Percentiles rank a stretch among this genome's conserved stretches.
phyloP scores from a whole-genome alignment of 1,140 invertebrate species.

The Drosophila hydei region DNA sequence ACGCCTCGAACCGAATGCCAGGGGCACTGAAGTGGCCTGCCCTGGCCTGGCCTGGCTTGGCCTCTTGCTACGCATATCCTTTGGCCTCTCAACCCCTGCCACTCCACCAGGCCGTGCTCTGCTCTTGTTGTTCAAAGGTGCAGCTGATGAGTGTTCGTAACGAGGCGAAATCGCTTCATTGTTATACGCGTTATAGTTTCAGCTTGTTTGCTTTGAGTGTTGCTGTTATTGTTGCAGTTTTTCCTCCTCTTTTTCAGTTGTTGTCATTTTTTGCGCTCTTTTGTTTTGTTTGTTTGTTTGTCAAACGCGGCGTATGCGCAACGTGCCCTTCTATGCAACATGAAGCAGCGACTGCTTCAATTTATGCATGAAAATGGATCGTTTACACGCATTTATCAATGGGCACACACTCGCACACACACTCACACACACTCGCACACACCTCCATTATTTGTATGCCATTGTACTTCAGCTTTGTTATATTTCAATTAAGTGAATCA shows the following conservation, averaged over 20 bases:
- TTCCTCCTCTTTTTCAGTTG: conserved; percentile 33
- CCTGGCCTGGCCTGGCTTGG: conserved; percentile 12
- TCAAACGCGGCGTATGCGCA: conserved; percentile 71
- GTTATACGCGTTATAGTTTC: conserved; percentile 50
- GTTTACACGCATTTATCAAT: conserved; percentile 66
- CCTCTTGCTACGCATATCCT: conserved; percentile 17
- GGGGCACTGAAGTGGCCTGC: conserved; percentile 48
- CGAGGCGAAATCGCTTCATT: conserved; percentile 79
- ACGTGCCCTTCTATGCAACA: conserved; percentile 63
- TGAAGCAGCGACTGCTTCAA: conserved; percentile 42
- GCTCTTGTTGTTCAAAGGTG: conserved; percentile 72
- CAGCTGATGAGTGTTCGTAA: conserved; percentile 82
- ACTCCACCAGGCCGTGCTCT: not conserved
- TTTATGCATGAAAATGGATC: conserved; percentile 63
- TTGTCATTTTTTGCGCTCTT: conserved; percentile 37
- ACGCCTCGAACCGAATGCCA: conserved; percentile 43
- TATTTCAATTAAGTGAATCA: conserved; percentile 41
- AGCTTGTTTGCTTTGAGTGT: conserved; percentile 49
- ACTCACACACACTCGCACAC: conserved; percentile 9
- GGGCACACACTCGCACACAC: conserved; percentile 1
- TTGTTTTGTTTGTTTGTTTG: conserved; percentile 82
- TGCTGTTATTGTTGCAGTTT: conserved; percentile 59
- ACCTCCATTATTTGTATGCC: not conserved
- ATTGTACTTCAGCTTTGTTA: conserved; percentile 23
- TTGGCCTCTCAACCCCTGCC: not conserved